phyloP scores from a whole-genome alignment of 2,888 invertebrate genomes.

The Hartigia nigra region DNA sequence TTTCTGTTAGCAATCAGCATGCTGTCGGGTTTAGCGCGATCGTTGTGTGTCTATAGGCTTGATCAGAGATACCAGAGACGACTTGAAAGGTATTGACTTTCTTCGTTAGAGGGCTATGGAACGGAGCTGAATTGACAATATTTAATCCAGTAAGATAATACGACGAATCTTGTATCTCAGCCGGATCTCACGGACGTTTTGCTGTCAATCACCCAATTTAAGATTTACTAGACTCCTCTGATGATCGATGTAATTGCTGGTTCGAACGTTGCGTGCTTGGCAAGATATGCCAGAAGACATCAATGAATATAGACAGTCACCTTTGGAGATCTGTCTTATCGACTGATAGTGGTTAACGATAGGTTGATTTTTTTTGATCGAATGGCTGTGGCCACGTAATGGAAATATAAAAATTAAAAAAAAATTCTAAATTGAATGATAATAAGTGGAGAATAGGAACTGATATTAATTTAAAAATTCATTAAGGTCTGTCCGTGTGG shows the following conservation, averaged over 20 bases:
- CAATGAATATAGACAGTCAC: conserved; percentile 39
- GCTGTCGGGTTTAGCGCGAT: conserved; percentile 13
- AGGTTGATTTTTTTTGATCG: background rate
- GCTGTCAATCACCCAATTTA: conserved; percentile 38
- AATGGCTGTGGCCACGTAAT: background rate
- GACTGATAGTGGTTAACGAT: conserved; percentile 28
- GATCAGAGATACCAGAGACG: background rate
- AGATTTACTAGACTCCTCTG: conserved; percentile 29
- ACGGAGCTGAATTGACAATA: conserved; percentile 15
- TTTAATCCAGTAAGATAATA: conserved; percentile 6
- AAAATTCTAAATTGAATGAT: background rate
- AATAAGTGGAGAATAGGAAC: background rate
- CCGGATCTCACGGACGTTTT: conserved; percentile 25
- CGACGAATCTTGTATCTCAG: conserved; percentile 15
- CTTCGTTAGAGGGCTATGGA: background rate
- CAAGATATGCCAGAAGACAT: conserved; percentile 8
- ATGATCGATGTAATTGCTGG: conserved; percentile 22
- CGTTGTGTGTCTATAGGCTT: background rate
- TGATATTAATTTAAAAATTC: background rate
- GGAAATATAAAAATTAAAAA: background rate
- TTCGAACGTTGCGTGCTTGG: conserved; percentile 15
- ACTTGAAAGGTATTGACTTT: conserved; percentile 13
- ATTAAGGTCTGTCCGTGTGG: background rate
- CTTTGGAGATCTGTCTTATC: conserved; percentile 38
- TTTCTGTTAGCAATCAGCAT: conserved; percentile 22